Percentiles rank a stretch among this genome's conserved stretches.
Evolutionary conservation across 2,888 invertebrate species (phyloP).

Genomic region (Mantis religiosa): DNA sequence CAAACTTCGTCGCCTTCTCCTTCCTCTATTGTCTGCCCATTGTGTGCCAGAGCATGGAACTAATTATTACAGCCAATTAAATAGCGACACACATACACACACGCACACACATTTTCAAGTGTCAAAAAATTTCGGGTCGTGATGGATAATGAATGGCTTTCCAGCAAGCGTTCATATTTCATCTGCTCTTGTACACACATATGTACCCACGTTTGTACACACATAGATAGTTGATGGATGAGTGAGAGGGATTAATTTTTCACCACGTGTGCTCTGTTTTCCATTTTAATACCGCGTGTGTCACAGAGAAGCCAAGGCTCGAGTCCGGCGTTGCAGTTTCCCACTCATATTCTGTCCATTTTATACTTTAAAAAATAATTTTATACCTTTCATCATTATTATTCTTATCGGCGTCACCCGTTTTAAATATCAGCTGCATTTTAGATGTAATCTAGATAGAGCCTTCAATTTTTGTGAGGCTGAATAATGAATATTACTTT

Average conservation of each 20-base stretch:
- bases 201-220: neutral
- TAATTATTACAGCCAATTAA: conserved; percentile 19
- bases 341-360: neutral
- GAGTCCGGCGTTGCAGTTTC: neutral
- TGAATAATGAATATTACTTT: neutral
- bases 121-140: conserved; percentile 5
- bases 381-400: neutral
- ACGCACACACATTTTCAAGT: conserved; percentile 3
- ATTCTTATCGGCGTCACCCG: neutral
- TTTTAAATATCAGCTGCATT: neutral
- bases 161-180: conserved; percentile 11
- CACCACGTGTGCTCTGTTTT: conserved; percentile 7
- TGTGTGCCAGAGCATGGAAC: conserved; percentile 12
- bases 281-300: conserved; percentile 7
- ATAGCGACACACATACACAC: neutral
- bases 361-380: neutral
- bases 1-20: neutral
- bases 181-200: conserved; percentile 8
- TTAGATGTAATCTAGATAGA: neutral
- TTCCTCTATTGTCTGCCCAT: conserved; percentile 8
- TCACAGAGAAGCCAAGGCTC: neutral
- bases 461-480: neutral
- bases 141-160: conserved; percentile 12
- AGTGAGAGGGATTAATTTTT: conserved; percentile 14
- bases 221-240: conserved; percentile 9